These are phyloP conservation scores for Marcusenius ussheri DNA, from an alignment of 2,113 vertebrate species.

Conservation along the genomic window DNA sequence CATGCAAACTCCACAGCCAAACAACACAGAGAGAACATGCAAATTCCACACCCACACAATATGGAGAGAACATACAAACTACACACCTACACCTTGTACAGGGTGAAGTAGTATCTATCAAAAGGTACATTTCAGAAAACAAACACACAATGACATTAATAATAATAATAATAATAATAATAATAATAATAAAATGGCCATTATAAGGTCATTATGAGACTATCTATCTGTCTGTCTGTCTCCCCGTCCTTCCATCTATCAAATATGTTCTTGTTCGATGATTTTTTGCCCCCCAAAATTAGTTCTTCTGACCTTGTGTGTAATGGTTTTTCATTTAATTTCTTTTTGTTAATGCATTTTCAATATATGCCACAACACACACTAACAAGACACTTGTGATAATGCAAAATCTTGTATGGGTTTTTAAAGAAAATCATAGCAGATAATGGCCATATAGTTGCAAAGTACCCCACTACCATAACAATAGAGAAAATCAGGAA, in stretches of 20 bases:
- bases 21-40: too few relatives aligned
- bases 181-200: neutral
- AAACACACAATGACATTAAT: neutral
- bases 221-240: neutral
- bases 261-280: neutral
- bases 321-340: neutral
- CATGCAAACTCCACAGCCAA: neutral
- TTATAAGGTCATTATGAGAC: neutral
- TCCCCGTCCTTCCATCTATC: neutral
- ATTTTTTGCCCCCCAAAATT: neutral
- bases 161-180: neutral
- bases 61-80: too few relatives aligned
- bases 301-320: neutral
- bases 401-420: neutral
- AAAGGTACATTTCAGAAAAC: neutral
- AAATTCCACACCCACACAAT: neutral
- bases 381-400: neutral
- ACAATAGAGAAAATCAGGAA: neutral
- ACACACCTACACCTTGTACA: too few relatives aligned
- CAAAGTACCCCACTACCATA: neutral
- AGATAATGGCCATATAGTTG: neutral
- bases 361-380: neutral
- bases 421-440: neutral
- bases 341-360: neutral
- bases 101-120: too few relatives aligned